Evolutionary conservation across 2,113 vertebrate genomes (phyloP).

Genomic region (cat (Felis catus)): F.catus_Fca126_mat1.0 CM031415.1:101110001-101110500

Average conservation of each 20-base stretch:
- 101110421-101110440: background rate
- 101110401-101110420: background rate
- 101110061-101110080: background rate
- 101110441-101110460: background rate
- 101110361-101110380: background rate
- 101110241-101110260: background rate
- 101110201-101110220: background rate
- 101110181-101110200: background rate
- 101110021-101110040: background rate
- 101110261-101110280: background rate
- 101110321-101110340: background rate
- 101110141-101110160: background rate
- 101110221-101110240: constrained; percentile 29
- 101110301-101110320: constrained; percentile 1
- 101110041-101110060: background rate
- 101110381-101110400: background rate
- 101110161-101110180: background rate
- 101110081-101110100: background rate
- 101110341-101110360: background rate
- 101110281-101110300: background rate
- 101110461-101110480: background rate
- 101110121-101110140: background rate
- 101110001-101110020: background rate
- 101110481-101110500: background rate
- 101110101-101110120: background rate